A percentile compares a stretch with the other conserved stretches of the same genome.
These are phyloP conservation scores for Oncorhynchus keta DNA, from an alignment of 2,113 vertebrate species.

Conservation along the genomic window DNA sequence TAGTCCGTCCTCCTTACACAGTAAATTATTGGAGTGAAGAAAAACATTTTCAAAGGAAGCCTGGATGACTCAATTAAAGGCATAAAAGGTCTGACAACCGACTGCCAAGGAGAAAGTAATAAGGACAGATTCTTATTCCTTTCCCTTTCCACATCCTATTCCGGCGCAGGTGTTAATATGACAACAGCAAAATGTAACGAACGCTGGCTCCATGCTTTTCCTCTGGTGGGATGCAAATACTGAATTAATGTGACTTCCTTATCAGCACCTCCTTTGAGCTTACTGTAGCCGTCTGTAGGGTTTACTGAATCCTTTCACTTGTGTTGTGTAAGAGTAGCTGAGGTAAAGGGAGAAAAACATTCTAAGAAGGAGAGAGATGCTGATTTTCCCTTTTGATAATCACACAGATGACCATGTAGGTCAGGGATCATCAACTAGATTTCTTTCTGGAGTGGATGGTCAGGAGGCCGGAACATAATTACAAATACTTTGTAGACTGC, in stretches of 20 bases:
- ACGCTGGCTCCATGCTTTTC: not conserved
- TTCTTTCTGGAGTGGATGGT: too few relatives aligned
- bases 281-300: not conserved
- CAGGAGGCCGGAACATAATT: too few relatives aligned
- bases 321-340: not conserved
- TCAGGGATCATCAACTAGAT: too few relatives aligned
- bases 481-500: too few relatives aligned
- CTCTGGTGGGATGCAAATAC: slow-evolving; percentile 11
- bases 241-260: slow-evolving; percentile 53
- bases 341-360: not conserved
- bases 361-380: too few relatives aligned
- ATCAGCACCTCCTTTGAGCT: slow-evolving; percentile 51
- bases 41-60: not conserved
- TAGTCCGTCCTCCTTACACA: too few relatives aligned
- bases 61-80: not conserved
- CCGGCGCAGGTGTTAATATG: slow-evolving; percentile 26
- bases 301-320: too few relatives aligned
- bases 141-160: not conserved
- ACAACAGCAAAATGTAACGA: not conserved
- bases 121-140: slow-evolving; percentile 48
- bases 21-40: not conserved
- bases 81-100: not conserved
- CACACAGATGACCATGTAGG: too few relatives aligned
- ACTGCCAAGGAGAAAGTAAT: not conserved
- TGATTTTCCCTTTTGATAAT: too few relatives aligned